phyloP scores from a whole-genome alignment of 2,113 vertebrate species.

The Leptocoma aspasia region DNA sequence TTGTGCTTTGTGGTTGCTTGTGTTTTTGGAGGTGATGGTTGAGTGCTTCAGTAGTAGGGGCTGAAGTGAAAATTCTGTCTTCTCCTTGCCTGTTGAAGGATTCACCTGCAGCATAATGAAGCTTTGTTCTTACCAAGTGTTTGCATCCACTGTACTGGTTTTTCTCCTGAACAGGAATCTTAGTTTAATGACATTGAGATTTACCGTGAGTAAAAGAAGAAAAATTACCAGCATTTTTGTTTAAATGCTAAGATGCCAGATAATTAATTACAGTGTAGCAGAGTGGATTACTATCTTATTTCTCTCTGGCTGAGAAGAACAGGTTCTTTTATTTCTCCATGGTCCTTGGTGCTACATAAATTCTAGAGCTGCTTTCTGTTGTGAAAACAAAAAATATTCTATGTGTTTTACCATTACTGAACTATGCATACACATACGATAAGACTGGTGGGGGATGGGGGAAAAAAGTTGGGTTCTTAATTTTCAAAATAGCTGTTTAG shows the following conservation, averaged over 20 bases:
- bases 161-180: not conserved
- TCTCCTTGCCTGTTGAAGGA: not conserved
- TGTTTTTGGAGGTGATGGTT: not conserved
- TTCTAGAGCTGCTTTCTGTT: not conserved
- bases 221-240: not conserved
- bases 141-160: not conserved
- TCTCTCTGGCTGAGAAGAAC: not conserved
- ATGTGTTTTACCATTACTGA: not conserved
- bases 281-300: not conserved
- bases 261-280: not conserved
- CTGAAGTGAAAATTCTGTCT: not conserved
- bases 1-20: not conserved
- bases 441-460: not conserved
- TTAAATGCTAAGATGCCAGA: not conserved
- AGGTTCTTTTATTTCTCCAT: not conserved
- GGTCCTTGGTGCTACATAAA: not conserved
- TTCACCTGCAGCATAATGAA: not conserved
- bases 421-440: not conserved
- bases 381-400: not conserved
- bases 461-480: not conserved
- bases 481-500: not conserved
- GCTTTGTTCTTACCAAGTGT: not conserved
- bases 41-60: not conserved
- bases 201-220: not conserved
- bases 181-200: not conserved